These are phyloP conservation scores for Meiosimyza platycephala DNA, from an alignment of 2,888 invertebrate species.

Conservation along the genomic window DNA sequence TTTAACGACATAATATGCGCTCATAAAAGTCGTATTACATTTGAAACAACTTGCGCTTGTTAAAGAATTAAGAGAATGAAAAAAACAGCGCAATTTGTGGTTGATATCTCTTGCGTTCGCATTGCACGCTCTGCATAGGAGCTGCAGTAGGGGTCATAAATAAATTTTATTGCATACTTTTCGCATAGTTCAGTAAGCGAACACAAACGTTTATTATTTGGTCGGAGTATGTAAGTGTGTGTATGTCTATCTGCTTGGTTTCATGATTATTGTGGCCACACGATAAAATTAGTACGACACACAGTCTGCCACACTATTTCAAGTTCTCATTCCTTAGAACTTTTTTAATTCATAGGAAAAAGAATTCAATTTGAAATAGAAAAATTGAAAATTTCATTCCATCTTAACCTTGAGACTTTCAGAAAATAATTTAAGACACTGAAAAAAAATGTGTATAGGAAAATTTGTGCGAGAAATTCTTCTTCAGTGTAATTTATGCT, in stretches of 20 bases:
- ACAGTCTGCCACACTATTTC: no score
- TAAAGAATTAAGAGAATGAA: neutral
- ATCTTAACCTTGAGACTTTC: no score
- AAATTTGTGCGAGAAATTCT: no score
- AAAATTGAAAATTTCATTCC: no score
- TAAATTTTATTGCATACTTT: slow-evolving; percentile 42
- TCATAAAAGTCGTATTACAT: slow-evolving; percentile 29
- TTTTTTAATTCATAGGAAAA: no score
- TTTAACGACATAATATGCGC: slow-evolving; percentile 27
- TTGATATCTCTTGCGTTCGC: neutral
- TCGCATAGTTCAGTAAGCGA: slow-evolving; percentile 27
- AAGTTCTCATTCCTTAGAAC: no score
- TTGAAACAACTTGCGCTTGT: neutral
- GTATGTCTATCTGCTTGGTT: neutral
- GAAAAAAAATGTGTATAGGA: no score
- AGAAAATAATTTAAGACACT: no score
- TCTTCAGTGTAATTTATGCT: no score
- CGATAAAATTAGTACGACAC: no score
- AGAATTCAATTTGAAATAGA: no score
- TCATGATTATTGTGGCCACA: neutral
- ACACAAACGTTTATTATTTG: slow-evolving; percentile 13
- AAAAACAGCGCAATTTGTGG: neutral
- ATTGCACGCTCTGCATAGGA: neutral
- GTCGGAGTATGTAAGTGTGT: neutral
- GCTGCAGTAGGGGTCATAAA: slow-evolving; percentile 36